Conservation (phyloP, 2,113 vertebrate species). For the Tragelaphus scriptus region DNA sequence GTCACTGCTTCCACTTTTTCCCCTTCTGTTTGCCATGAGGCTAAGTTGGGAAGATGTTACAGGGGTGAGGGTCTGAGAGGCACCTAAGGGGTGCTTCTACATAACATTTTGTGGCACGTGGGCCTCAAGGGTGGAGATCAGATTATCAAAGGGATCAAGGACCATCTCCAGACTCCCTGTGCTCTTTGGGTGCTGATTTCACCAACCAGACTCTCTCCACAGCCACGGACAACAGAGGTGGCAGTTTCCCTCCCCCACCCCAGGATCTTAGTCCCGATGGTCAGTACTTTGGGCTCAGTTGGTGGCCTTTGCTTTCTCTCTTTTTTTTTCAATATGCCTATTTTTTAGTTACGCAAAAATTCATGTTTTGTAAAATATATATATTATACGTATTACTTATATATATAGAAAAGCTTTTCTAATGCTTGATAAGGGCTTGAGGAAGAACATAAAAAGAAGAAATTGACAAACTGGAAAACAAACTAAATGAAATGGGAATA, state of each 20-base stretch:
- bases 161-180: accelerated
- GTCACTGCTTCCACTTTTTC: not conserved
- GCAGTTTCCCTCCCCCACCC: not conserved
- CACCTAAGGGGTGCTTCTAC: no score
- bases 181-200: not conserved
- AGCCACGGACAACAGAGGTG: accelerated
- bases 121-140: not conserved
- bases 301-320: not conserved
- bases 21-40: not conserved
- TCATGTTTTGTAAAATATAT: not conserved
- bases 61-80: not conserved
- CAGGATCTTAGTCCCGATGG: accelerated
- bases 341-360: not conserved
- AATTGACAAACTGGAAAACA: not conserved
- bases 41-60: accelerated
- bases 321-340: not conserved
- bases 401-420: not conserved
- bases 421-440: not conserved
- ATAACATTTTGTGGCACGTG: not conserved
- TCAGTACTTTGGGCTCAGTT: not conserved
- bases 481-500: not conserved
- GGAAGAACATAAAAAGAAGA: not conserved
- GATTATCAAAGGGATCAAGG: no score
- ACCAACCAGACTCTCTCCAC: accelerated
- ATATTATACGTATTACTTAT: not conserved